Conservation (phyloP, 2,113 vertebrate species). For the Agelaius tricolor region DNA sequence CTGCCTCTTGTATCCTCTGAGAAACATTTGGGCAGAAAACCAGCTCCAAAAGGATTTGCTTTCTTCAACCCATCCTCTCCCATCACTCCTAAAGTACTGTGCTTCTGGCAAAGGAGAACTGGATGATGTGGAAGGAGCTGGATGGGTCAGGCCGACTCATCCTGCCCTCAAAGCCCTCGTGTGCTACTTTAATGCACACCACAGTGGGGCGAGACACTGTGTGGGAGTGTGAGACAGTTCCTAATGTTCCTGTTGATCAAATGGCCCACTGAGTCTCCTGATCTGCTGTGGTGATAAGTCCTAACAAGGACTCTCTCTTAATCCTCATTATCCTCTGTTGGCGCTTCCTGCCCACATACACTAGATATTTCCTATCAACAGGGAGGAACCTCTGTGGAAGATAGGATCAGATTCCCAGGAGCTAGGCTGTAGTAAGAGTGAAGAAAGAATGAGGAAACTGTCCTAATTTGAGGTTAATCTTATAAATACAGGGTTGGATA, state of each 20-base stretch:
- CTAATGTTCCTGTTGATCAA: conserved; percentile 50
- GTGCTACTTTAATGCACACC: background rate
- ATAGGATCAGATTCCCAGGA: conserved; percentile 65
- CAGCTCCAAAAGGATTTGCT: background rate
- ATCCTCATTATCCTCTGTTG: conserved; percentile 37
- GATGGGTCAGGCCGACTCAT: background rate
- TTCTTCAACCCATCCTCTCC: background rate
- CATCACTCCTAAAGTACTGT: background rate
- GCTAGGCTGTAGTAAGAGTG: conserved; percentile 40
- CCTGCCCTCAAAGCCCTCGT: background rate
- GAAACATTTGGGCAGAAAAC: background rate
- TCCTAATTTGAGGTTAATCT: conserved; percentile 57
- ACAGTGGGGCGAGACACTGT: background rate
- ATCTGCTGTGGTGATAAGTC: conserved; percentile 28
- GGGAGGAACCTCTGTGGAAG: conserved; percentile 55
- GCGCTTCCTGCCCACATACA: conserved; percentile 10
- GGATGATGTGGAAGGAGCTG: background rate
- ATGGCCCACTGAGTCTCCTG: conserved; percentile 31
- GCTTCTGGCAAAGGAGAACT: background rate
- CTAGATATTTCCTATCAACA: conserved; percentile 55
- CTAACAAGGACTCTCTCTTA: conserved; percentile 48
- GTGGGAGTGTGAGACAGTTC: conserved; percentile 13
- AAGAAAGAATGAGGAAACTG: conserved; percentile 55
- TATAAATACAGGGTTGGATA: conserved; percentile 22
- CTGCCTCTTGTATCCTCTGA: background rate